Percentiles rank a stretch among this genome's conserved stretches.
These are phyloP conservation scores for Stomatorhinus ivindoensis DNA, from an alignment of 2,113 vertebrate species.

Conservation along the genomic window DNA sequence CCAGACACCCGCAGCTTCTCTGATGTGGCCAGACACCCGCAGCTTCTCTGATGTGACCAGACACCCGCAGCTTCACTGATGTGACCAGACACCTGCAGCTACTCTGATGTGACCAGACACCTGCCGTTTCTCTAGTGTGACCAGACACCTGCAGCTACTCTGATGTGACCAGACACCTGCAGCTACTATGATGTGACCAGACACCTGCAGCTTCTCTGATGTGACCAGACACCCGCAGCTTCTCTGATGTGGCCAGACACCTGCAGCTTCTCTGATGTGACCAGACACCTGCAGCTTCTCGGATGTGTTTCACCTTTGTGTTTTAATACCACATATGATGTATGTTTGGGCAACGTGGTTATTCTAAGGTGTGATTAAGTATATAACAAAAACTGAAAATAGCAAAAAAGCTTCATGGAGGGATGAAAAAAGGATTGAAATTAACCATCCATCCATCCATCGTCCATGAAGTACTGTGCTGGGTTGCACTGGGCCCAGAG, in stretches of 20 bases:
- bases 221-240: too few species aligned
- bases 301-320: neutral
- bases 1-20: too few species aligned
- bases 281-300: too few species aligned
- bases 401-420: neutral
- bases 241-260: neutral
- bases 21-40: neutral
- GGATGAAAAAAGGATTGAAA: neutral
- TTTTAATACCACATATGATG: neutral
- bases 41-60: neutral
- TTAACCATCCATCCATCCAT: neutral
- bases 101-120: neutral
- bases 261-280: neutral
- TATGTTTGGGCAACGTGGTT: neutral
- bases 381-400: neutral
- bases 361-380: neutral
- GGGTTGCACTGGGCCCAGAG: neutral
- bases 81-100: neutral
- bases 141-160: neutral
- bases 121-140: too few species aligned
- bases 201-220: neutral
- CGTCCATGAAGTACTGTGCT: neutral
- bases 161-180: too few species aligned
- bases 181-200: neutral
- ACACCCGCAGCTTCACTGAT: too few species aligned